Base-by-base conservation (phyloP, 2,888 invertebrate genomes). In the Drosophila koepferae region DNA sequence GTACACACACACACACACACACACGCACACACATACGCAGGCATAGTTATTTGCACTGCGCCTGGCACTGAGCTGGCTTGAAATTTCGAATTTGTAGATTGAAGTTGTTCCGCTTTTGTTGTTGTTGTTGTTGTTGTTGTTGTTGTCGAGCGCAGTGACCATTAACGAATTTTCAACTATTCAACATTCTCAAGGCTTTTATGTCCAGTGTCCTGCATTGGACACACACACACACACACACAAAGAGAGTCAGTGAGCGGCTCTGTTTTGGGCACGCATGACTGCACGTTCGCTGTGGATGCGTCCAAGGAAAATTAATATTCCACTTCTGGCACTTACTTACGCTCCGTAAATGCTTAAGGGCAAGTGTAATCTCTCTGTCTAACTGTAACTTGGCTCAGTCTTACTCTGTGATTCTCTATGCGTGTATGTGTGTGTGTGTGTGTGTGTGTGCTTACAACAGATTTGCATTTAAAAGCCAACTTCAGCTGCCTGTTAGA, bases 241-340 rank as follows among this genome's bases (percentile, higher is more conserved):
- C 20, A 12, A 12, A 44, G 1, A 44, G 23, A 34, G 7, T n/a
- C n/a, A 31, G 49, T n/a, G 49, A 49, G 41, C 59, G 59, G 48
- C 59, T 48, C 59, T 60, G 59, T 60, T 48, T 40, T 18, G 48
- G 68, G 49, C 69, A 79, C 80, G 85, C 83, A 74, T 87, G 84
- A 81, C 64, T 86, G 80, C 64, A 53, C 65, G 51, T 63, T 69
- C 68, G 63, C 68, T 64, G 64, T 69, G 73, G 83, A 80, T 86
- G 80, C 76, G 73, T 77, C 77, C 76, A 76, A 72, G 77, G 82
- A 76, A 85, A 87, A 87, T 87, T 89, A 89, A 87, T 87, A 87
- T 87, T 87, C 89, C 86, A 87, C 87, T 89, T 89, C 86, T 89
- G 86, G 87, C 89, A 87, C 87, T 87, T 85, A 80, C 80, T 89